Percentiles rank a stretch among this genome's conserved stretches.
These are phyloP conservation scores for Aphelinus certus DNA, from an alignment of 1,140 invertebrate species.

Conservation along the genomic window DNA sequence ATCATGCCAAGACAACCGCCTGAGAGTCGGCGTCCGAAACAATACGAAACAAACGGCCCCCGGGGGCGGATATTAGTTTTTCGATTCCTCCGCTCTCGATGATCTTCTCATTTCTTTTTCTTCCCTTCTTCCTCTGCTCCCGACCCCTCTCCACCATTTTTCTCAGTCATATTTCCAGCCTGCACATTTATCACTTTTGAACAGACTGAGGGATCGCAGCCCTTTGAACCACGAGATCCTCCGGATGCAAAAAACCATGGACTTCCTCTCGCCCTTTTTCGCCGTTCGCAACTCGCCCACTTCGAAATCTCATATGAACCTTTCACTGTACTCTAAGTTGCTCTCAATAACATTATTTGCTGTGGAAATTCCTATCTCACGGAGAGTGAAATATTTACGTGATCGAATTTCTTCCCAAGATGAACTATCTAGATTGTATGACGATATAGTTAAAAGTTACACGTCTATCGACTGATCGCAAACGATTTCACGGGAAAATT, in stretches of 20 bases:
- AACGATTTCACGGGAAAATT: too few relatives aligned
- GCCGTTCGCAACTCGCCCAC: not conserved
- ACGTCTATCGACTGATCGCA: too few relatives aligned
- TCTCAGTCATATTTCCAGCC: constrained; percentile 61
- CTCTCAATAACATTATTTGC: too few relatives aligned
- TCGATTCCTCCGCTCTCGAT: constrained; percentile 56
- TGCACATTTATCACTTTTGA: constrained; percentile 63
- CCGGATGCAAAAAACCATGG: constrained; percentile 51
- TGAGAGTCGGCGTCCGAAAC: constrained; percentile 56
- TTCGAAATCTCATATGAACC: not conserved
- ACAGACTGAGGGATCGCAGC: constrained; percentile 51
- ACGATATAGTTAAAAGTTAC: too few relatives aligned
- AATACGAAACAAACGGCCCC: constrained; percentile 63
- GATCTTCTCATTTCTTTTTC: constrained; percentile 6
- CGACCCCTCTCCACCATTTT: constrained; percentile 48
- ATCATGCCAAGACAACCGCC: constrained; percentile 59
- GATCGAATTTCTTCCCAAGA: too few relatives aligned
- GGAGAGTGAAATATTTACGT: too few relatives aligned
- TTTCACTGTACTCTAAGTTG: not conserved
- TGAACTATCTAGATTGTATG: too few relatives aligned
- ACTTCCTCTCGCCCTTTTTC: constrained; percentile 30
- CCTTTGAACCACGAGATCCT: constrained; percentile 48
- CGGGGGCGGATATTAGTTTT: constrained; percentile 64
- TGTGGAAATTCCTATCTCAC: too few relatives aligned
- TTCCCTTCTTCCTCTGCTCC: constrained; percentile 26